Evolutionary conservation across 2,888 invertebrate species (phyloP).

Genomic region (Nomada ruficornis): DNA sequence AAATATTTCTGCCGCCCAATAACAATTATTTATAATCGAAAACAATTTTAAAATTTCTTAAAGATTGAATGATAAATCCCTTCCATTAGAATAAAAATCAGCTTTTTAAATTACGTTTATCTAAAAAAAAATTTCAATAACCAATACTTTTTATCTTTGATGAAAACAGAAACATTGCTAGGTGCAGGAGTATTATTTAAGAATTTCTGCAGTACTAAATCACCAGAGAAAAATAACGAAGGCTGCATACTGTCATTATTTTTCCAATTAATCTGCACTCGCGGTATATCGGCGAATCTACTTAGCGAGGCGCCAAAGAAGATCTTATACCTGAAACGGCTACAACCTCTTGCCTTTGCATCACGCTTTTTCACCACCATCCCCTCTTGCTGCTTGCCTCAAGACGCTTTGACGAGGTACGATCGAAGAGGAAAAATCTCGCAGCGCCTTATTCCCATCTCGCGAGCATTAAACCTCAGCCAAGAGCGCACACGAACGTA

Average conservation of each 20-base stretch:
- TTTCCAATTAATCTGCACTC: not conserved
- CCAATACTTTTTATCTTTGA: too few species aligned
- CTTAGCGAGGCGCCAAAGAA: not conserved
- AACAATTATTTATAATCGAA: too few species aligned
- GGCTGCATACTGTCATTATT: not conserved
- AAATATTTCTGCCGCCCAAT: too few species aligned
- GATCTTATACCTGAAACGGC: constrained; percentile 17
- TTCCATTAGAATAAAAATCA: too few species aligned
- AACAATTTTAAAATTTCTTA: too few species aligned
- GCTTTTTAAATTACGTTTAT: too few species aligned
- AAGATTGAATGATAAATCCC: too few species aligned
- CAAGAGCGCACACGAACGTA: not conserved
- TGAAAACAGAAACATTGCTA: too few species aligned
- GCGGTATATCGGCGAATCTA: constrained; percentile 14
- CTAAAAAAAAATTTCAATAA: too few species aligned
- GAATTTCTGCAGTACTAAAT: too few species aligned
- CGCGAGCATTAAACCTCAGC: constrained; percentile 19
- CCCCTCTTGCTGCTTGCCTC: not conserved
- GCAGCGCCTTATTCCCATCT: constrained; percentile 32
- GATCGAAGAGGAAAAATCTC: constrained; percentile 22
- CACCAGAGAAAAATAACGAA: too few species aligned
- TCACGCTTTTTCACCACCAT: constrained; percentile 19
- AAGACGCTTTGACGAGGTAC: constrained; percentile 18
- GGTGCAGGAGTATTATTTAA: too few species aligned
- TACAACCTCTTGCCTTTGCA: constrained; percentile 16